Evolutionary conservation across 2,797 vertebrate genomes (phyloP).

Genomic region (Champsocephalus gunnari): DNA sequence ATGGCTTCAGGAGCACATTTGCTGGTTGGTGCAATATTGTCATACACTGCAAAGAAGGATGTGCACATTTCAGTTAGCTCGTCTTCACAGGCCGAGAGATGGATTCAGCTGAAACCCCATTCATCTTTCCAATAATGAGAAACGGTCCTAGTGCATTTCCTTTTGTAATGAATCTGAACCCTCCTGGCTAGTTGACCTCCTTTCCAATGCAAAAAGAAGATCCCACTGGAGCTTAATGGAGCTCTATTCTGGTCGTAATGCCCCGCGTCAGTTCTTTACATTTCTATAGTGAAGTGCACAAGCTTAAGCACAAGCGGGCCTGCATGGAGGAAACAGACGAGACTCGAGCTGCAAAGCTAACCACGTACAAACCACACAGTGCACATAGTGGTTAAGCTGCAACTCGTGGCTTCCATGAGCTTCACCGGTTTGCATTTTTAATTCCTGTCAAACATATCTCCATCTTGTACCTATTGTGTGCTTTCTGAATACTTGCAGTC

Average conservation of each 20-base stretch:
- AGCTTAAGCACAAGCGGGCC: constrained; percentile 49
- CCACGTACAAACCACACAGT: background rate
- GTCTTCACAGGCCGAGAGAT: constrained; percentile 11
- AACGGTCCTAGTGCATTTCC: constrained; percentile 68
- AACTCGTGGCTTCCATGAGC: background rate
- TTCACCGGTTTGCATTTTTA: background rate
- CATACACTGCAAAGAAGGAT: constrained; percentile 20
- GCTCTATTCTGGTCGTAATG: constrained; percentile 67
- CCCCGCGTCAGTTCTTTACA: constrained; percentile 57
- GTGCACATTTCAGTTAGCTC: constrained; percentile 13
- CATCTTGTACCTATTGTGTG: background rate
- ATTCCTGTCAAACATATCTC: background rate
- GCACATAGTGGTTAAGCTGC: background rate
- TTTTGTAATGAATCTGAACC: constrained; percentile 73
- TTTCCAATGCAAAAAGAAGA: constrained; percentile 77
- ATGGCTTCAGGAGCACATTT: constrained; percentile 30
- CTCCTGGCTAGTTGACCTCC: constrained; percentile 71
- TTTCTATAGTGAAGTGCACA: constrained; percentile 40
- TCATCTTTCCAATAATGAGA: constrained; percentile 73
- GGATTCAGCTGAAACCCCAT: constrained; percentile 56
- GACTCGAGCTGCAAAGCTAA: background rate
- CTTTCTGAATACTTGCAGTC: background rate
- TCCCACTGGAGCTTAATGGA: constrained; percentile 58
- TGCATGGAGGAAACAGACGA: constrained; percentile 13
- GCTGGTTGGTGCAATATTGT: constrained; percentile 6